phyloP scores from a whole-genome alignment of 2,888 invertebrate genomes.

The Oscheius sp. region DNA sequence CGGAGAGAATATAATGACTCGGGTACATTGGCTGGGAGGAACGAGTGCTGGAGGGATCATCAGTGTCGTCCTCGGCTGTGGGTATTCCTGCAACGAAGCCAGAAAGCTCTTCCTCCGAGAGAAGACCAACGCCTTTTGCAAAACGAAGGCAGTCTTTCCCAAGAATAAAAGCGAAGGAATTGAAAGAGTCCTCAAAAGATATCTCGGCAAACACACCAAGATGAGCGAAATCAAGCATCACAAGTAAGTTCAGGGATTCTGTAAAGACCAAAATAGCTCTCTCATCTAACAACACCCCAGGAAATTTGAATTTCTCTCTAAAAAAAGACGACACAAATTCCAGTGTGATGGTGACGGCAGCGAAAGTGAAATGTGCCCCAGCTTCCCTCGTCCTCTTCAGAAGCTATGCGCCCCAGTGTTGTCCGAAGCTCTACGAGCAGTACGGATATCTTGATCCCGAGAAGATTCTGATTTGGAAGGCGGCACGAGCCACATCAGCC shows the following conservation, averaged over 20 bases:
- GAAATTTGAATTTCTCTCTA: too few relatives aligned
- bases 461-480: constrained; percentile 44
- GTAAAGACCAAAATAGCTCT: background rate
- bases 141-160: constrained; percentile 40
- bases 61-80: constrained; percentile 36
- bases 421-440: constrained; percentile 38
- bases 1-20: constrained; percentile 33
- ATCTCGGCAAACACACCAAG: constrained; percentile 37
- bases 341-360: constrained; percentile 44
- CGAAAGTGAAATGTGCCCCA: constrained; percentile 35
- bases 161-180: constrained; percentile 41
- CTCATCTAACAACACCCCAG: too few relatives aligned
- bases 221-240: constrained; percentile 32
- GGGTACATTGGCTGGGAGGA: constrained; percentile 49
- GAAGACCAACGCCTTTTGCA: constrained; percentile 38
- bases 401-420: constrained; percentile 41
- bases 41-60: constrained; percentile 49
- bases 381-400: constrained; percentile 44
- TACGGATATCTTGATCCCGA: constrained; percentile 46
- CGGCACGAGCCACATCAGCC: constrained; percentile 45
- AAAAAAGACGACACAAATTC: background rate
- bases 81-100: constrained; percentile 8
- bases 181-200: constrained; percentile 35
- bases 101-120: constrained; percentile 36
- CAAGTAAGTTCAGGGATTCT: constrained; percentile 31